A percentile compares a stretch with the other conserved stretches of the same genome.
Evolutionary conservation across 1,140 invertebrate species (phyloP).

Genomic region (Bombus ignitus): DNA sequence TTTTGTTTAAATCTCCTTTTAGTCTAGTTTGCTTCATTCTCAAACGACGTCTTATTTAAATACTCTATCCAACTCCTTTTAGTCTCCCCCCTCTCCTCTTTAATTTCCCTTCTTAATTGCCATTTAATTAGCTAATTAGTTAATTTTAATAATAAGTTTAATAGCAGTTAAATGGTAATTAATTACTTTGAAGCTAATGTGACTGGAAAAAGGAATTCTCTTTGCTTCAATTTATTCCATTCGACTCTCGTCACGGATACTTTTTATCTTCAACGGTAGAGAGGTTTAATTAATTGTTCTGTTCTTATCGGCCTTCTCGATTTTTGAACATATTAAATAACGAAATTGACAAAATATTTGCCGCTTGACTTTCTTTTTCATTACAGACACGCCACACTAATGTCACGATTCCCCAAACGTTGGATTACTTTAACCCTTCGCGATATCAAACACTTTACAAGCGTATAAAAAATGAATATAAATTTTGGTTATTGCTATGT

Average conservation of each 20-base stretch:
- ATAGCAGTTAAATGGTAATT: neutral
- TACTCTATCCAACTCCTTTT: neutral
- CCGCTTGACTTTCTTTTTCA: neutral
- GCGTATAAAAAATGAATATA: neutral
- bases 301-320: neutral
- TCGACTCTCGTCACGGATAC: neutral
- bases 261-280: neutral
- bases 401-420: neutral
- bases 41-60: slow-evolving; percentile 1
- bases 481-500: neutral
- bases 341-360: neutral
- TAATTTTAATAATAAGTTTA: neutral
- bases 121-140: slow-evolving; percentile 16
- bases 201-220: neutral
- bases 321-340: neutral
- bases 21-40: neutral
- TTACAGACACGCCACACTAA: neutral
- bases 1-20: neutral
- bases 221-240: neutral
- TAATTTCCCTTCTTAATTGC: neutral
- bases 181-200: neutral
- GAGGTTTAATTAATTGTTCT: neutral
- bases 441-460: no score
- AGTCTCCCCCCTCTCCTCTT: neutral
- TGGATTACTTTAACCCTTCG: neutral